phyloP scores from a whole-genome alignment of 1,140 invertebrate genomes.

The Drosophila funebris region DNA sequence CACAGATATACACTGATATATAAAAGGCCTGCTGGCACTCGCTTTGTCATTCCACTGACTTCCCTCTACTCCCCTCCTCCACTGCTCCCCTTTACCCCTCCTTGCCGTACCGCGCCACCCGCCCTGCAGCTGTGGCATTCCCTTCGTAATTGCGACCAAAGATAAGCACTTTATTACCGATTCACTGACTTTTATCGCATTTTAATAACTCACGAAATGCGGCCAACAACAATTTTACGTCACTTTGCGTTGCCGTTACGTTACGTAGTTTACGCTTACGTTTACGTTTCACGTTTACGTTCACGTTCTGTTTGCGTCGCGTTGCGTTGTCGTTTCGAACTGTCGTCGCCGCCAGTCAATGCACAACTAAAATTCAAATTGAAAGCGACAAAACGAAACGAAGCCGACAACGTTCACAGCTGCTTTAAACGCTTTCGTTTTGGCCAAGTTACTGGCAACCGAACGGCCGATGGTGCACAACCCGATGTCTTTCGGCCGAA shows the following conservation, averaged over 20 bases:
- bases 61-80: background rate
- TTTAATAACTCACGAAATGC: slow-evolving; percentile 79
- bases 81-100: background rate
- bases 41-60: slow-evolving; percentile 18
- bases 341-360: slow-evolving; percentile 62
- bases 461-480: background rate
- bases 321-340: slow-evolving; percentile 32
- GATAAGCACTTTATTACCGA: slow-evolving; percentile 82
- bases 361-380: slow-evolving; percentile 61
- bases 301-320: background rate
- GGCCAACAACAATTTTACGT: slow-evolving; percentile 30
- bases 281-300: slow-evolving; percentile 7
- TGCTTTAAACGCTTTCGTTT: slow-evolving; percentile 59
- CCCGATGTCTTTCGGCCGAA: slow-evolving; percentile 16
- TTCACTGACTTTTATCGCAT: slow-evolving; percentile 82
- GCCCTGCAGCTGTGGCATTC: background rate
- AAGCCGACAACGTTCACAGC: slow-evolving; percentile 55
- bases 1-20: slow-evolving; percentile 13
- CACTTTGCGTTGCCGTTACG: slow-evolving; percentile 33
- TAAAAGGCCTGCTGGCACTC: slow-evolving; percentile 29
- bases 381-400: slow-evolving; percentile 43
- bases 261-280: slow-evolving; percentile 7
- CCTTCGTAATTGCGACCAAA: slow-evolving; percentile 72
- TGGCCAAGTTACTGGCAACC: slow-evolving; percentile 10
- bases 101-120: no score